phyloP scores from a whole-genome alignment of 2,888 invertebrate species.

The Cyaniris semiargus region DNA sequence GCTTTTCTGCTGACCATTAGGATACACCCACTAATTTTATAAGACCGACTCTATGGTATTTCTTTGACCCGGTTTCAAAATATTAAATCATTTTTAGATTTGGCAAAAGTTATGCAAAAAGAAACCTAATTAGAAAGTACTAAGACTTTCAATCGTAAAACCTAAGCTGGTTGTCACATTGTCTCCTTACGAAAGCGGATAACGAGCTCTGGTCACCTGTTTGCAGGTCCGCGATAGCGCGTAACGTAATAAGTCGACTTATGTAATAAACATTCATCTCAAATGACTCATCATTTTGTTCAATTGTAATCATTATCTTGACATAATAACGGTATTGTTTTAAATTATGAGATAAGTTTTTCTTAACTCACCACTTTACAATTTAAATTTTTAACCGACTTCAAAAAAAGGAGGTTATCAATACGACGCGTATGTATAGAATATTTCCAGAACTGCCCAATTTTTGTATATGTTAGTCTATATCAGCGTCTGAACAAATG shows the following conservation, averaged over 20 bases:
- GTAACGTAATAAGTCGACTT: conserved; percentile 12
- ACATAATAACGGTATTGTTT: conserved; percentile 6
- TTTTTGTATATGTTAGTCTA: too few species aligned
- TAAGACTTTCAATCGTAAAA: conserved; percentile 8
- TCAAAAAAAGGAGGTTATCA: too few species aligned
- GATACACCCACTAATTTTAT: conserved; percentile 73
- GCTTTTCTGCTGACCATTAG: conserved; percentile 67
- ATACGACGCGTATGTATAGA: too few species aligned
- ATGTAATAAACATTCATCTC: conserved; percentile 20
- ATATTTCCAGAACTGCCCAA: too few species aligned
- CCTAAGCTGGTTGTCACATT: conserved; percentile 9
- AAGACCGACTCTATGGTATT: conserved; percentile 62
- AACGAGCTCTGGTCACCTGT: conserved; percentile 27
- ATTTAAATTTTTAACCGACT: too few species aligned
- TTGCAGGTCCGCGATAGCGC: conserved; percentile 2
- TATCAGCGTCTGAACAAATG: too few species aligned
- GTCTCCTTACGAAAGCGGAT: conserved; percentile 21
- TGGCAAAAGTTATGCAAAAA: not conserved
- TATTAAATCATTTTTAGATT: conserved; percentile 41
- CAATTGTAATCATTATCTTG: conserved; percentile 10
- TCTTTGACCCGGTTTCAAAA: conserved; percentile 67
- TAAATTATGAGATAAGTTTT: not conserved
- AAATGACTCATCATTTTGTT: conserved; percentile 28
- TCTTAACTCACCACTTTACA: not conserved
- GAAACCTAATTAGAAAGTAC: not conserved